Percentiles rank a stretch among this genome's conserved stretches.
Conservation (phyloP, 2,888 invertebrate species). For the Chelonus formosanus region DNA sequence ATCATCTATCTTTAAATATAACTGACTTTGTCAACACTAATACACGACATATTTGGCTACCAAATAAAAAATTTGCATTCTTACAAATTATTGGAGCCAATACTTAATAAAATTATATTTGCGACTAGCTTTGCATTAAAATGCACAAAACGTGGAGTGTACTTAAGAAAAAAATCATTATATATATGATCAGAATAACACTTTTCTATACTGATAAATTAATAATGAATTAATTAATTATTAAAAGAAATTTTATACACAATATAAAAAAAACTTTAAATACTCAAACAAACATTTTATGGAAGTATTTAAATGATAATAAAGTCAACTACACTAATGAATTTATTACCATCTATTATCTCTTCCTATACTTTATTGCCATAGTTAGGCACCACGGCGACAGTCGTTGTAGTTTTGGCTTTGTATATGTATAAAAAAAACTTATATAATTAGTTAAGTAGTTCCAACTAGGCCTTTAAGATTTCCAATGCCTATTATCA, state of each 20-base stretch:
- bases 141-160: slow-evolving; percentile 40
- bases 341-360: slow-evolving; percentile 3
- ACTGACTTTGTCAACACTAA: slow-evolving; percentile 11
- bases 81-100: slow-evolving; percentile 55
- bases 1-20: slow-evolving; percentile 26
- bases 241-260: neutral
- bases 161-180: slow-evolving; percentile 37
- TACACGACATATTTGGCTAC: slow-evolving; percentile 40
- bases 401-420: neutral
- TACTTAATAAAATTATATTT: neutral
- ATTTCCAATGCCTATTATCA: slow-evolving; percentile 11
- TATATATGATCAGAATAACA: neutral
- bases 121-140: slow-evolving; percentile 35
- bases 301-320: neutral
- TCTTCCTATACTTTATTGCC: neutral
- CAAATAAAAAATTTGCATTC: slow-evolving; percentile 51
- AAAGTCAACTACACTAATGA: neutral
- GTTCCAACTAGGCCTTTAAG: slow-evolving; percentile 3
- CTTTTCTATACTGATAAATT: slow-evolving; percentile 1
- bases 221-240: neutral
- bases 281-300: neutral
- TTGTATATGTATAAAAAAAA: slow-evolving; percentile 8
- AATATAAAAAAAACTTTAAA: slow-evolving; percentile 10
- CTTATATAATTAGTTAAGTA: slow-evolving; percentile 7
- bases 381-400: slow-evolving; percentile 3